These are phyloP conservation scores for Ifrita kowaldi DNA, from an alignment of 2,113 vertebrate species.

Conservation along the genomic window DNA sequence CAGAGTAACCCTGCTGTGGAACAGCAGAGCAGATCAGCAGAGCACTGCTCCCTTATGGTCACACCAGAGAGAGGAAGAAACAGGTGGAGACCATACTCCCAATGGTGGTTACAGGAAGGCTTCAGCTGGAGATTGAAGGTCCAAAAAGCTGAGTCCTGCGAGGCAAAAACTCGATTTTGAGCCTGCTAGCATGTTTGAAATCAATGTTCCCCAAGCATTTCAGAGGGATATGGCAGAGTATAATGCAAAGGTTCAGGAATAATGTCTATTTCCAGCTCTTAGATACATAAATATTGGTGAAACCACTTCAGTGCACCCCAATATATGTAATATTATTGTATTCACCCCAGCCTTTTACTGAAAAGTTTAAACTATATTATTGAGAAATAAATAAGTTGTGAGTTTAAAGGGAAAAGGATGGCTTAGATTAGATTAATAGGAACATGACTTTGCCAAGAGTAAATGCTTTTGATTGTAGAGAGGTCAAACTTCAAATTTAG, in stretches of 20 bases:
- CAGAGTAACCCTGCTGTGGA: neutral
- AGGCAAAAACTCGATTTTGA: neutral
- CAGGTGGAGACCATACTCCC: accelerated
- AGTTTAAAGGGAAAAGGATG: neutral
- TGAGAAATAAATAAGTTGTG: neutral
- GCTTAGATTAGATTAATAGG: neutral
- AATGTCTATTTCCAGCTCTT: neutral
- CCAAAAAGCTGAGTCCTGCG: neutral
- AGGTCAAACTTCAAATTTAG: neutral
- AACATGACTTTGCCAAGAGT: neutral
- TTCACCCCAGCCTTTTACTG: neutral
- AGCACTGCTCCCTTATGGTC: neutral
- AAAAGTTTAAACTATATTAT: neutral
- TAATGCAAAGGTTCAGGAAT: neutral
- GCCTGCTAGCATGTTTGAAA: neutral
- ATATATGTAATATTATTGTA: neutral
- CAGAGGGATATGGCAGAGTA: neutral
- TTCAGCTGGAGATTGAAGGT: neutral
- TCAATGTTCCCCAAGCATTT: neutral
- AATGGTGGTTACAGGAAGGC: neutral
- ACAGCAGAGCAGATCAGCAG: neutral
- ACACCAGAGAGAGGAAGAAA: neutral
- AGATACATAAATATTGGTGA: neutral
- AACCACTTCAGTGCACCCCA: neutral
- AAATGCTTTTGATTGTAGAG: neutral